These are phyloP conservation scores for Papilio polytes DNA, from an alignment of 1,140 invertebrate species.

Conservation along the genomic window DNA sequence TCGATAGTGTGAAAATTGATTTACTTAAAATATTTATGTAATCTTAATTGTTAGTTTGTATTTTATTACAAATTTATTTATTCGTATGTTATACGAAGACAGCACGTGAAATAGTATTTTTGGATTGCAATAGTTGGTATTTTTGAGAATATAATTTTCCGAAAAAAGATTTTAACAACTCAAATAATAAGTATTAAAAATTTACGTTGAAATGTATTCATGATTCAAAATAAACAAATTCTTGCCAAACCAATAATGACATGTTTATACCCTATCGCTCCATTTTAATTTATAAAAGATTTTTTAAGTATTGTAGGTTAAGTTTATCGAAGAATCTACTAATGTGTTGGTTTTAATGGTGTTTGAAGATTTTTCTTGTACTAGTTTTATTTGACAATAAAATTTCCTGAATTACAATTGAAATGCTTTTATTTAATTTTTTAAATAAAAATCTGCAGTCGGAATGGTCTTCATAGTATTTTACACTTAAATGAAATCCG, in stretches of 20 bases:
- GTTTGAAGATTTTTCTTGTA: constrained; percentile 11
- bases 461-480: too few species aligned
- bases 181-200: too few species aligned
- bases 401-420: constrained; percentile 33
- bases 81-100: neutral
- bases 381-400: constrained; percentile 21
- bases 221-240: neutral
- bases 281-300: neutral
- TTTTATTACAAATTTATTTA: neutral
- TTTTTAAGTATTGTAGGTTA: constrained; percentile 17
- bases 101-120: neutral
- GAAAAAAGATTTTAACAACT: neutral
- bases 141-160: neutral
- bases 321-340: constrained; percentile 13
- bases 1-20: constrained; percentile 10
- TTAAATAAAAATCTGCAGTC: neutral
- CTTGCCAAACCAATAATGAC: neutral
- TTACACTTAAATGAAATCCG: too few species aligned
- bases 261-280: neutral
- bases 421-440: constrained; percentile 20
- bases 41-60: neutral
- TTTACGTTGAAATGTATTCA: too few species aligned
- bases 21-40: constrained; percentile 31
- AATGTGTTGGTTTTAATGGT: neutral
- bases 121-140: neutral